phyloP scores from a whole-genome alignment of 2,888 invertebrate genomes.

The Chrysina gloriosa region DNA sequence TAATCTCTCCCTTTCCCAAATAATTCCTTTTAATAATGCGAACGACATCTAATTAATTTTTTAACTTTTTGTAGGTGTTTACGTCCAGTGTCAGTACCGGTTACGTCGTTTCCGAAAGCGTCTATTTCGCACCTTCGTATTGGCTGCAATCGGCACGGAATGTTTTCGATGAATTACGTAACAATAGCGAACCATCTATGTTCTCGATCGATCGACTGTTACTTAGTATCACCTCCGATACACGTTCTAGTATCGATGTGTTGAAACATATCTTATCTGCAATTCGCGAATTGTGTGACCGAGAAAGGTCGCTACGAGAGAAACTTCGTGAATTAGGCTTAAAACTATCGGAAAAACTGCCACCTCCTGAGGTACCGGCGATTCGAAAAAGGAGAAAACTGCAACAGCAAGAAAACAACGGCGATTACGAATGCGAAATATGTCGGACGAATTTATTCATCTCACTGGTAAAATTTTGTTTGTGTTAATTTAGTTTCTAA shows the following conservation, averaged over 20 bases:
- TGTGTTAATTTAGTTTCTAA: slow-evolving; percentile 14
- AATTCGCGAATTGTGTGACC: slow-evolving; percentile 70
- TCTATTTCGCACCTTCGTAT: slow-evolving; percentile 85
- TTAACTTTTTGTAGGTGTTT: slow-evolving; percentile 70
- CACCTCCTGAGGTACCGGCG: slow-evolving; percentile 67
- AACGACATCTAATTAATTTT: neutral
- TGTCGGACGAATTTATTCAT: slow-evolving; percentile 86
- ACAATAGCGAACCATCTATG: slow-evolving; percentile 90
- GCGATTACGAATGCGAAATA: slow-evolving; percentile 84
- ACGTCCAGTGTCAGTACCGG: slow-evolving; percentile 91
- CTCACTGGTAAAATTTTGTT: slow-evolving; percentile 74
- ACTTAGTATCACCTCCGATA: slow-evolving; percentile 78
- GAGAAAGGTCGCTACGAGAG: slow-evolving; percentile 74
- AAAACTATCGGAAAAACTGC: slow-evolving; percentile 72
- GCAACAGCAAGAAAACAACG: slow-evolving; percentile 67
- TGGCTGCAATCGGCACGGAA: slow-evolving; percentile 82
- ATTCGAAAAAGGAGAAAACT: slow-evolving; percentile 65
- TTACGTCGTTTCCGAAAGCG: slow-evolving; percentile 90
- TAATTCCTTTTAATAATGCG: too few relatives aligned
- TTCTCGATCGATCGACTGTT: slow-evolving; percentile 88
- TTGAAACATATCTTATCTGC: slow-evolving; percentile 75
- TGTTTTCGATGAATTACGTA: slow-evolving; percentile 81
- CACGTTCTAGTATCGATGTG: slow-evolving; percentile 72
- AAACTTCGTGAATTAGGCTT: slow-evolving; percentile 74
- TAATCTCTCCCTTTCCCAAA: too few relatives aligned